These are phyloP conservation scores for Oreamnos americanus DNA, from an alignment of 2,113 vertebrate species.

Conservation along the genomic window DNA sequence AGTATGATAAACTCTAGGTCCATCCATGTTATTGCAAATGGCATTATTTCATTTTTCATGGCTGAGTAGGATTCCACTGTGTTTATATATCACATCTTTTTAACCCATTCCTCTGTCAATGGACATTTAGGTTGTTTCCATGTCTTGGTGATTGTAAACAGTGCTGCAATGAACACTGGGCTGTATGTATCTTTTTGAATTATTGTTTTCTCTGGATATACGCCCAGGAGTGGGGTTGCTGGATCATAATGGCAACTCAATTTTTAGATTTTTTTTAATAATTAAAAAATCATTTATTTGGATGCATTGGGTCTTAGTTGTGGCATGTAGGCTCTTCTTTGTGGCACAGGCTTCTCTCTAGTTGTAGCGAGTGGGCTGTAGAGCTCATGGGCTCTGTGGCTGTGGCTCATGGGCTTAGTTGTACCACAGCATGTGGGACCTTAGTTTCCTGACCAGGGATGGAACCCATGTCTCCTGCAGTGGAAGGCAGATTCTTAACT, in stretches of 20 bases:
- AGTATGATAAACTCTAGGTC: background rate
- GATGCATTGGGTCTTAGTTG: background rate
- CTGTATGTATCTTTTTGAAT: background rate
- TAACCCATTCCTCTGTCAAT: background rate
- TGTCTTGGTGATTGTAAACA: background rate
- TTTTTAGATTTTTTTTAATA: background rate
- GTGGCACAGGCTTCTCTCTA: background rate
- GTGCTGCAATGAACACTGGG: background rate
- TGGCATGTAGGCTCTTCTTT: background rate
- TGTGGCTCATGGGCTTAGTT: background rate
- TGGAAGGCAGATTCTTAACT: background rate
- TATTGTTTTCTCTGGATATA: background rate
- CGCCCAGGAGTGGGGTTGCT: background rate
- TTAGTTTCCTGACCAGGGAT: background rate
- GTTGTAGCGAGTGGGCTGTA: background rate
- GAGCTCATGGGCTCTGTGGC: background rate
- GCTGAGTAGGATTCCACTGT: background rate
- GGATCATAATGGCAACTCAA: background rate
- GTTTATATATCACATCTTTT: background rate
- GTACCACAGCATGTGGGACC: background rate
- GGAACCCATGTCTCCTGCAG: background rate
- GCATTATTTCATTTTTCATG: background rate
- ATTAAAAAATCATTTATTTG: background rate
- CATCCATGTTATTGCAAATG: background rate
- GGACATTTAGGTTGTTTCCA: background rate